phyloP scores from a whole-genome alignment of 2,888 invertebrate genomes.

The Yponomeuta plumbellus region DNA sequence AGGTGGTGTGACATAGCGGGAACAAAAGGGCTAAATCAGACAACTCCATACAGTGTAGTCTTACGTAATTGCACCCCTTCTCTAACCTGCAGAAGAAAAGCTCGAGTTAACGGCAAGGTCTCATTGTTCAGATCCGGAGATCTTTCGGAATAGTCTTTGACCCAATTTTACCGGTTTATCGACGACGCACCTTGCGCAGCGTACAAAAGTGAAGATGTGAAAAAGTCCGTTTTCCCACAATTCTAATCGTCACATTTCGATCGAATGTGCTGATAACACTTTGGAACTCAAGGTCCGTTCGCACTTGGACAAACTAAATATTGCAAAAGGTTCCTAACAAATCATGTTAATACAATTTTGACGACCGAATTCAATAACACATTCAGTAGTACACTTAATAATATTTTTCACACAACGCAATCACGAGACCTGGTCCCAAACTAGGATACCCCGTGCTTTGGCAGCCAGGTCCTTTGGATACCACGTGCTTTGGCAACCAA shows the following conservation, averaged over 20 bases:
- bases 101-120: background rate
- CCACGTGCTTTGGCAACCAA: too few relatives aligned
- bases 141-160: background rate
- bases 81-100: background rate
- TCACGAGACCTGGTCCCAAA: too few relatives aligned
- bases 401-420: too few relatives aligned
- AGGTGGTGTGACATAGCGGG: too few relatives aligned
- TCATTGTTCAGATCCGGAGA: background rate
- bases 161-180: background rate
- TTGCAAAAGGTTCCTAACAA: background rate
- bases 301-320: background rate
- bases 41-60: too few relatives aligned
- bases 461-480: too few relatives aligned
- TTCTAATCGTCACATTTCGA: slow-evolving; percentile 1
- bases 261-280: background rate
- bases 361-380: too few relatives aligned
- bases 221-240: background rate
- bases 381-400: too few relatives aligned
- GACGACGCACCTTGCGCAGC: background rate
- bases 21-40: too few relatives aligned
- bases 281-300: background rate
- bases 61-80: too few relatives aligned
- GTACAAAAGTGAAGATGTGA: background rate
- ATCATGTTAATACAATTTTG: too few relatives aligned
- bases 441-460: too few relatives aligned